These are phyloP conservation scores for Meteorus colon DNA, from an alignment of 2,888 invertebrate species.

Conservation along the genomic window DNA sequence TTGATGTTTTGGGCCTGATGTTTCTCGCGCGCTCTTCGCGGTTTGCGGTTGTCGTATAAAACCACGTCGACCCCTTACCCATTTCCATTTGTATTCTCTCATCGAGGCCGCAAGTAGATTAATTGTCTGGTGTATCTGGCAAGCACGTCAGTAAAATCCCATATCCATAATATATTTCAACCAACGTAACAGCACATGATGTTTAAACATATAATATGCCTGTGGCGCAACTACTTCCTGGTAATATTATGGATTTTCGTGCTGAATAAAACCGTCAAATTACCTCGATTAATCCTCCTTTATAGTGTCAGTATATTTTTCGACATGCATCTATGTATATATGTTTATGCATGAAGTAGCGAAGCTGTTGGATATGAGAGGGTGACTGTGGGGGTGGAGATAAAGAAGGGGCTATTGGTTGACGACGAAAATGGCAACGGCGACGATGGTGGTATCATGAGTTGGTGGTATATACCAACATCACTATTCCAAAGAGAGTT, in stretches of 20 bases:
- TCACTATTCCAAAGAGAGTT: constrained; percentile 38
- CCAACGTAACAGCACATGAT: constrained; percentile 10
- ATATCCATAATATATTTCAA: not conserved
- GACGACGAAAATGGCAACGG: not conserved
- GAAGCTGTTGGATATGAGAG: not conserved
- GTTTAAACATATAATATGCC: not conserved
- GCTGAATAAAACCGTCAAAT: constrained; percentile 9
- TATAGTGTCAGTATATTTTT: constrained; percentile 13
- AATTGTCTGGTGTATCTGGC: constrained; percentile 26
- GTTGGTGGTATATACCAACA: constrained; percentile 11
- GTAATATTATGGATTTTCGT: not conserved
- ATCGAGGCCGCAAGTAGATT: constrained; percentile 36
- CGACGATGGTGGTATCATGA: not conserved
- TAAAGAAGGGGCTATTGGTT: constrained; percentile 4
- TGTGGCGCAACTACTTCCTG: constrained; percentile 6
- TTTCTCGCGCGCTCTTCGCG: constrained; percentile 20
- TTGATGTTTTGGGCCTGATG: constrained; percentile 27
- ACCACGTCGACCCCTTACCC: constrained; percentile 21
- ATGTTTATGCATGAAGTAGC: constrained; percentile 24
- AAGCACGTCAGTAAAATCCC: constrained; percentile 18
- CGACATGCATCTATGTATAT: not conserved
- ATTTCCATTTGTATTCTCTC: constrained; percentile 37
- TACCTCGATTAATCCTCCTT: constrained; percentile 7
- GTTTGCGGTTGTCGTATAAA: constrained; percentile 35
- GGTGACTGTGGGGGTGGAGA: constrained; percentile 7